Conservation (phyloP, 2,797 vertebrate genomes). For the Monodelphis domestica region DNA sequence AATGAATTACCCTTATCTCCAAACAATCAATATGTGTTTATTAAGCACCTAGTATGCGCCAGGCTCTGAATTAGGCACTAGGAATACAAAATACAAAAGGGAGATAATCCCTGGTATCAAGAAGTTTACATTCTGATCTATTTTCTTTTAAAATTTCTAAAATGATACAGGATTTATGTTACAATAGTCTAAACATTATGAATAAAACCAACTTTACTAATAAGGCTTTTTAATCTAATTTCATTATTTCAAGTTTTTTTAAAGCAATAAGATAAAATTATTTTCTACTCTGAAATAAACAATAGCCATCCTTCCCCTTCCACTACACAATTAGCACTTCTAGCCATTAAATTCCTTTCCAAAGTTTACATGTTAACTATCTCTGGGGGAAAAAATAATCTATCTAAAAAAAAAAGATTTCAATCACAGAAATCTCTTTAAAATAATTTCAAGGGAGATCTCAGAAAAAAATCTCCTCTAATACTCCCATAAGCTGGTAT, state of each 20-base stretch:
- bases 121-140: neutral
- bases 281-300: constrained; percentile 24
- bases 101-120: neutral
- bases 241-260: neutral
- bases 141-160: constrained; percentile 45
- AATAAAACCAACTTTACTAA: constrained; percentile 33
- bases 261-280: constrained; percentile 30
- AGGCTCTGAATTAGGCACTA: neutral
- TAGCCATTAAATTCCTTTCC: constrained; percentile 5
- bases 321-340: constrained; percentile 24
- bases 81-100: neutral
- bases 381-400: neutral
- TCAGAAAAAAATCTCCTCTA: constrained; percentile 27
- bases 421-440: constrained; percentile 26
- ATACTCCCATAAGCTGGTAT: constrained; percentile 18
- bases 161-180: constrained; percentile 3
- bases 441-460: constrained; percentile 36
- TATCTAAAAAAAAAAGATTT: neutral
- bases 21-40: constrained; percentile 22
- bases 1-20: neutral
- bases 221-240: neutral
- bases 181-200: neutral
- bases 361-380: neutral
- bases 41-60: neutral
- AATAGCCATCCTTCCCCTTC: neutral